Evolutionary conservation across 1,140 invertebrate genomes (phyloP), one percentile per base, ranked within the genome.

Genomic region (Drosophila kanapiae): DNA sequence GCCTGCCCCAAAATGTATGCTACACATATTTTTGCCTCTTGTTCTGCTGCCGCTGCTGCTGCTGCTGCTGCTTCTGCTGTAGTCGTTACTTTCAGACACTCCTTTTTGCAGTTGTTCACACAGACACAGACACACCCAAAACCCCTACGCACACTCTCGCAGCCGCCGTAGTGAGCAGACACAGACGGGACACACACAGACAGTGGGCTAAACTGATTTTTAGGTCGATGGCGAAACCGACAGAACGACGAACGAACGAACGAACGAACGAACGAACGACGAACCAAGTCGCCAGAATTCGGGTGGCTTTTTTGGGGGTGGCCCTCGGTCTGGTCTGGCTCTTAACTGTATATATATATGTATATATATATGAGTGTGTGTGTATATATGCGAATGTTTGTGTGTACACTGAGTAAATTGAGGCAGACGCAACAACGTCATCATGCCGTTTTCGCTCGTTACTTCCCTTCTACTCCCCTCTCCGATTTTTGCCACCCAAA

Each of bases 181-280:
- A 68, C 60, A 76, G 57, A 80, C 58, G 56, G 47, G 76, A n/a
- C 31, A 51, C 42, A 72, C 64, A 68, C 63, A 88, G 49, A 70
- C 54, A 78, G 82, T 67, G 60, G 80, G 75, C 80, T 84, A 90
- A 56, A 88, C 78, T 79, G 85, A 90, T 90, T 90, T 88, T 90
- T 90, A 90, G 85, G 85, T 90, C 85, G 85, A 83, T 81, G 85
- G 86, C 67, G 78, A 65, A 65, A 91, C 68, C 85, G 85, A 70
- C 86, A 79, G 75, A 90, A 58, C 54, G 83, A 48, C 81, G 33
- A 80, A 84, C 64, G 53, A 40, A 23, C 35, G 53, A 54, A 16
- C 51, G 29, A 18, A n/a, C 45, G 45, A 27, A 3, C 40, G 42
- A 49, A 49, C 47, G 43, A 48, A 9, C 51, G 51, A 35, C 49